A percentile compares a stretch with the other conserved stretches of the same genome.
Conservation (phyloP, 2,888 invertebrate species). For the Ditylenchus weischeri region DNA sequence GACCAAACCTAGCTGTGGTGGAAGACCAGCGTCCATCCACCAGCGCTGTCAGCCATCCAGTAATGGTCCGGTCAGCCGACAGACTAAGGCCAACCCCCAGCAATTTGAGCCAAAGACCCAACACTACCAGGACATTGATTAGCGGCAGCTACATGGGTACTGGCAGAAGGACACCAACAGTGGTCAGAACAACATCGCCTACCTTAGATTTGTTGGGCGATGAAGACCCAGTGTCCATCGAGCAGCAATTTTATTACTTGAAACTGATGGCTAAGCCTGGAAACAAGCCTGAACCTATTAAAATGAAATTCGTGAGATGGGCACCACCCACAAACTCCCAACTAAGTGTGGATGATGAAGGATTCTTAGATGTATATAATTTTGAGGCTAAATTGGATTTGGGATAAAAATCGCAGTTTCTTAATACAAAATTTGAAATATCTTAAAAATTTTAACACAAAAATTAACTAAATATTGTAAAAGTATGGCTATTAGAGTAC, state of each 20-base stretch:
- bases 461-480: not conserved
- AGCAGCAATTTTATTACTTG: slow-evolving; percentile 58
- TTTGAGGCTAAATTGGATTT: not conserved
- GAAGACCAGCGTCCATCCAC: slow-evolving; percentile 9
- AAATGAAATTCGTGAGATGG: slow-evolving; percentile 58
- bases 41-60: not conserved
- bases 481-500: not conserved
- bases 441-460: not conserved
- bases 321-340: slow-evolving; percentile 37
- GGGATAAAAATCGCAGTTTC: not conserved
- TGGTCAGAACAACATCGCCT: slow-evolving; percentile 13
- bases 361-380: slow-evolving; percentile 10
- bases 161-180: slow-evolving; percentile 13
- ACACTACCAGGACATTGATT: not conserved
- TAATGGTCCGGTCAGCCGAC: not conserved
- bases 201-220: slow-evolving; percentile 10
- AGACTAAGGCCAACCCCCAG: not conserved
- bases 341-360: slow-evolving; percentile 62
- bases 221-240: slow-evolving; percentile 33
- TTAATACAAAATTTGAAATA: too few relatives aligned
- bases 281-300: slow-evolving; percentile 49
- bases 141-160: slow-evolving; percentile 4
- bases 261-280: slow-evolving; percentile 58
- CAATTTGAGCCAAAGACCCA: slow-evolving; percentile 8
- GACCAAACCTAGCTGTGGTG: not conserved